Percentiles rank a stretch among this genome's conserved stretches.
These are phyloP conservation scores for Nycteola revayana DNA, from an alignment of 2,888 invertebrate genomes.

Conservation along the genomic window DNA sequence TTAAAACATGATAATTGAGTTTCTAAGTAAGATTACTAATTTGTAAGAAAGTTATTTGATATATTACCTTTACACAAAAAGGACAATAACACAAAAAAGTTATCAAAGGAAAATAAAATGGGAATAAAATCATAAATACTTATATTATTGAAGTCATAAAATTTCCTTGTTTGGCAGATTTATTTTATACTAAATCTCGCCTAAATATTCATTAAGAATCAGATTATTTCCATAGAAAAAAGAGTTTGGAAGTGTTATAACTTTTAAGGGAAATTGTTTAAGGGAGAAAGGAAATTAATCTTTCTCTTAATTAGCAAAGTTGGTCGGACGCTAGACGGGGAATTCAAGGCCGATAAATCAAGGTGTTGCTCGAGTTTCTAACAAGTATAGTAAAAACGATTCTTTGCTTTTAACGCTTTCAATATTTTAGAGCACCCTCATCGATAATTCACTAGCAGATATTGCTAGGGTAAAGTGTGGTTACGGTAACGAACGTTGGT, in stretches of 20 bases:
- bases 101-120: too few species aligned
- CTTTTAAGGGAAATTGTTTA: conserved; percentile 71
- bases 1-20: too few species aligned
- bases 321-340: conserved; percentile 58
- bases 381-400: conserved; percentile 46
- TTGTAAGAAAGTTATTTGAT: too few species aligned
- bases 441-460: conserved; percentile 47
- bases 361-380: conserved; percentile 64
- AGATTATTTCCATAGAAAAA: conserved; percentile 47
- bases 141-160: not conserved
- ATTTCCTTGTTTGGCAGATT: conserved; percentile 10
- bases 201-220: conserved; percentile 28
- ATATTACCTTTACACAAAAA: too few species aligned
- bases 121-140: too few species aligned
- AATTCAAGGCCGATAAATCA: conserved; percentile 76
- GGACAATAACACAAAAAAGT: too few species aligned
- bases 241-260: conserved; percentile 52
- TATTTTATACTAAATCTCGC: conserved; percentile 12
- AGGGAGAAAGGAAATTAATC: conserved; percentile 76
- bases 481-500: conserved; percentile 16
- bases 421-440: conserved; percentile 51
- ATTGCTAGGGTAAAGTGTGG: conserved; percentile 14
- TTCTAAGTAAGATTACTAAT: too few species aligned
- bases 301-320: conserved; percentile 79
- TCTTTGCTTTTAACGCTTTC: conserved; percentile 54